A percentile compares a stretch with the other conserved stretches of the same genome.
Evolutionary conservation across 1,140 invertebrate genomes (phyloP).

Genomic region (Calephelis virginiensis): DNA sequence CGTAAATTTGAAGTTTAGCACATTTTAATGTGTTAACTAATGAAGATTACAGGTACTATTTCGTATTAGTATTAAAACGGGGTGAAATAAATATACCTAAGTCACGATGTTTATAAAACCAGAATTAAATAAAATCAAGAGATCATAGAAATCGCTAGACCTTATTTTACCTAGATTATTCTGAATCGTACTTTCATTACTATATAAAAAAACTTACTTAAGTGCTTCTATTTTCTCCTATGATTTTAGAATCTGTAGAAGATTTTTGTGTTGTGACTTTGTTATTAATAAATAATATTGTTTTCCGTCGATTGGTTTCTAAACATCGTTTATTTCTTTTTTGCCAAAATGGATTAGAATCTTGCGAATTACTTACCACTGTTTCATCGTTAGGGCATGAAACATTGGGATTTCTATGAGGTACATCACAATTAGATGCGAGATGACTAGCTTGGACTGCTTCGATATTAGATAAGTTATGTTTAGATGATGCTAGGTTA

Average conservation of each 20-base stretch:
- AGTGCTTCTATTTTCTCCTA: constrained; percentile 2
- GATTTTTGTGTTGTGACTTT: constrained; percentile 45
- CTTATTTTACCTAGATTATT: constrained; percentile 19
- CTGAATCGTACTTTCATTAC: constrained; percentile 53
- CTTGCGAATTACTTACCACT: constrained; percentile 64
- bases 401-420: constrained; percentile 14
- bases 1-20: constrained; percentile 19
- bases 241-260: neutral
- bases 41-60: neutral
- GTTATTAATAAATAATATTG: constrained; percentile 72
- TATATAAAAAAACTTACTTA: constrained; percentile 19
- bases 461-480: constrained; percentile 18
- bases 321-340: constrained; percentile 61
- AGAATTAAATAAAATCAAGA: constrained; percentile 46
- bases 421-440: constrained; percentile 32
- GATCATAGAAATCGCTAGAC: constrained; percentile 53
- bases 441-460: constrained; percentile 30
- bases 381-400: constrained; percentile 36
- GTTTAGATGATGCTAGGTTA: constrained; percentile 14
- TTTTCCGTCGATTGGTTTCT: constrained; percentile 72
- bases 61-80: constrained; percentile 3
- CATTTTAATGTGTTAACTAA: constrained; percentile 8
- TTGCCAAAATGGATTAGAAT: constrained; percentile 70
- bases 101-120: constrained; percentile 30
- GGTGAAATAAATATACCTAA: constrained; percentile 2